phyloP scores from a whole-genome alignment of 2,888 invertebrate species.

The Esperia sulphurella region DNA sequence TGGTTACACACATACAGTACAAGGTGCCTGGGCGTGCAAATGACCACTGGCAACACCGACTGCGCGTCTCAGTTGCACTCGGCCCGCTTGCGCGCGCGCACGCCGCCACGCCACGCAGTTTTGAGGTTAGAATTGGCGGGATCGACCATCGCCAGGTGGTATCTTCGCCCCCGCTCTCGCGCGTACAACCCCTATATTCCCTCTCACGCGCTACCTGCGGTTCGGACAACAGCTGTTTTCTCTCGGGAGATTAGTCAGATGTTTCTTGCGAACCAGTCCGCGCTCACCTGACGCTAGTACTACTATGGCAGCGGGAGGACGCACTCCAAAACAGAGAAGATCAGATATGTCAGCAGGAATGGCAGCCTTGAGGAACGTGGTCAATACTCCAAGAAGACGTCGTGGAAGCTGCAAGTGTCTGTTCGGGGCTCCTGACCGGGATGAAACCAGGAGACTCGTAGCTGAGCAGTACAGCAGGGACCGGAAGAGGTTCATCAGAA shows the following conservation, averaged over 20 bases:
- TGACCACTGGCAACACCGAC: slow-evolving; percentile 13
- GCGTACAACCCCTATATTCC: slow-evolving; percentile 27
- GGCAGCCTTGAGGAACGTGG: slow-evolving; percentile 51
- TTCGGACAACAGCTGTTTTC: slow-evolving; percentile 71
- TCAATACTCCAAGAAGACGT: slow-evolving; percentile 60
- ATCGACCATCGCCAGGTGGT: slow-evolving; percentile 64
- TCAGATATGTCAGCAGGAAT: slow-evolving; percentile 59
- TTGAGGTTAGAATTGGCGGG: slow-evolving; percentile 77
- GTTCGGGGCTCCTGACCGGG: slow-evolving; percentile 80
- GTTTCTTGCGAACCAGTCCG: slow-evolving; percentile 71
- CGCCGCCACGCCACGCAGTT: slow-evolving; percentile 37
- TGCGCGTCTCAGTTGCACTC: slow-evolving; percentile 46
- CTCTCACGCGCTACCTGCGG: slow-evolving; percentile 60
- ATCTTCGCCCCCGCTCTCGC: slow-evolving; percentile 55
- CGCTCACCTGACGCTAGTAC: slow-evolving; percentile 63
- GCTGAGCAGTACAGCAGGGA: slow-evolving; percentile 80
- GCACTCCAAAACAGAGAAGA: slow-evolving; percentile 69
- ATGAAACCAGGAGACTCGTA: slow-evolving; percentile 78
- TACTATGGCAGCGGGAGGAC: slow-evolving; percentile 69
- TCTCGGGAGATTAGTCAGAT: slow-evolving; percentile 78
- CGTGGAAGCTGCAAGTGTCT: slow-evolving; percentile 78
- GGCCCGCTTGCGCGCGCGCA: slow-evolving; percentile 54
- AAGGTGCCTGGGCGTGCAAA: too few species aligned
- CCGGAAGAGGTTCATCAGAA: slow-evolving; percentile 76
- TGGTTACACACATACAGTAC: too few species aligned